phyloP scores from a whole-genome alignment of 2,113 vertebrate genomes.

The Syrrhaptes paradoxus region DNA sequence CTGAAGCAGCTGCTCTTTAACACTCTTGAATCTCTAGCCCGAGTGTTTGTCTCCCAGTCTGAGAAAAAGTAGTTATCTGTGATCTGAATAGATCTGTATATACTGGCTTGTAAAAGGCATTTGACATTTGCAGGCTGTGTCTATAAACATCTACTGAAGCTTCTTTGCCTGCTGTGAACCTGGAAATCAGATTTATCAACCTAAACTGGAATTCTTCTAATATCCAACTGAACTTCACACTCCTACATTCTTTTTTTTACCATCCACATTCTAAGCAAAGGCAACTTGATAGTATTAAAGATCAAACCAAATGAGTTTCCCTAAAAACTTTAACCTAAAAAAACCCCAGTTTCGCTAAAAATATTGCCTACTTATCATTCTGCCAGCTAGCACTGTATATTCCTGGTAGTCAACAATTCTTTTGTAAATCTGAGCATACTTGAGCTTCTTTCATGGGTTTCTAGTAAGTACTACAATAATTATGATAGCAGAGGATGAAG shows the following conservation, averaged over 20 bases:
- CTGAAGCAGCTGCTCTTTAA: not conserved
- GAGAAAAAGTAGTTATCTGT: not conserved
- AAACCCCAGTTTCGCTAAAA: not conserved
- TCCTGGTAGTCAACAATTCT: not conserved
- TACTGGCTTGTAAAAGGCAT: not conserved
- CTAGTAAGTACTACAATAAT: not conserved
- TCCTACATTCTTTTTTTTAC: not conserved
- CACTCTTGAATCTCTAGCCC: not conserved
- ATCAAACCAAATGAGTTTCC: not conserved
- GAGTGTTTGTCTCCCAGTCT: not conserved
- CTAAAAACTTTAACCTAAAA: not conserved
- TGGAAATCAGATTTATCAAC: not conserved
- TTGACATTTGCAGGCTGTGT: not conserved
- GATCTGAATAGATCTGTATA: not conserved
- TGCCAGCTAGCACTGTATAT: accelerated
- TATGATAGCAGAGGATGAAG: not conserved
- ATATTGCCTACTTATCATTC: not conserved
- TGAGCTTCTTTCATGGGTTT: not conserved
- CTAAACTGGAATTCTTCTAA: not conserved
- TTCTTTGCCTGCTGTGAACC: not conserved
- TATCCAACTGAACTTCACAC: not conserved
- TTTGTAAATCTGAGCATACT: not conserved
- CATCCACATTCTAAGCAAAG: not conserved
- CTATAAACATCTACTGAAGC: not conserved
- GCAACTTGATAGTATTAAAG: not conserved